phyloP scores from a whole-genome alignment of 1,140 invertebrate genomes.

The Trichogramma pretiosum region DNA sequence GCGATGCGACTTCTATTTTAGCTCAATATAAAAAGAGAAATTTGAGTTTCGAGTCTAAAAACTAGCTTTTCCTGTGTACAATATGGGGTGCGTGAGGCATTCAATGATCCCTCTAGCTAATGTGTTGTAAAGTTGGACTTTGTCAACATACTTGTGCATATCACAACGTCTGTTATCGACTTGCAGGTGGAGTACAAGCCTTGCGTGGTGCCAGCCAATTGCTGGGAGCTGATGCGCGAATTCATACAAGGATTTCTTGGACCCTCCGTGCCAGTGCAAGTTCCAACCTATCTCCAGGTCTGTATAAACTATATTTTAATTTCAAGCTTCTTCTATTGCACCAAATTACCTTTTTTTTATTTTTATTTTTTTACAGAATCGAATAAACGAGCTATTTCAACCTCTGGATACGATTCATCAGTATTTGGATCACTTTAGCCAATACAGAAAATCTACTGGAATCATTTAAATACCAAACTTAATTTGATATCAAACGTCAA shows the following conservation, averaged over 20 bases:
- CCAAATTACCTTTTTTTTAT: not conserved
- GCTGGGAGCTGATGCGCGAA: conserved; percentile 87
- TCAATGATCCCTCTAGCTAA: too few relatives aligned
- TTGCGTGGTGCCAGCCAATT: conserved; percentile 74
- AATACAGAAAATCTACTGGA: conserved; percentile 67
- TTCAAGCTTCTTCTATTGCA: not conserved
- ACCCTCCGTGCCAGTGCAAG: conserved; percentile 56
- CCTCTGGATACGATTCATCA: conserved; percentile 89
- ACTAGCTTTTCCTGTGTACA: too few relatives aligned
- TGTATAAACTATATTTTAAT: too few relatives aligned
- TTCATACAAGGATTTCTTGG: conserved; percentile 88
- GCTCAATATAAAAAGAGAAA: too few relatives aligned
- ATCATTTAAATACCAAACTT: conserved; percentile 41
- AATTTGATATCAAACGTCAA: too few relatives aligned
- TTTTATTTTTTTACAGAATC: conserved; percentile 53
- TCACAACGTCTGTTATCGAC: not conserved
- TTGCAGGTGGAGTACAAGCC: conserved; percentile 82
- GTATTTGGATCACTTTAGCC: conserved; percentile 90
- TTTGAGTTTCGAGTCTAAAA: too few relatives aligned
- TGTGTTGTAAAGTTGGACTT: too few relatives aligned
- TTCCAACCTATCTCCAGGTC: conserved; percentile 55
- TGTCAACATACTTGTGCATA: too few relatives aligned
- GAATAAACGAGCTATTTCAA: conserved; percentile 80
- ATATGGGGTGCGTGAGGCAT: too few relatives aligned
- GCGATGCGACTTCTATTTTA: too few relatives aligned